Conservation (phyloP, 2,113 vertebrate genomes). For the Dicerorhinus sumatrensis region DNA sequence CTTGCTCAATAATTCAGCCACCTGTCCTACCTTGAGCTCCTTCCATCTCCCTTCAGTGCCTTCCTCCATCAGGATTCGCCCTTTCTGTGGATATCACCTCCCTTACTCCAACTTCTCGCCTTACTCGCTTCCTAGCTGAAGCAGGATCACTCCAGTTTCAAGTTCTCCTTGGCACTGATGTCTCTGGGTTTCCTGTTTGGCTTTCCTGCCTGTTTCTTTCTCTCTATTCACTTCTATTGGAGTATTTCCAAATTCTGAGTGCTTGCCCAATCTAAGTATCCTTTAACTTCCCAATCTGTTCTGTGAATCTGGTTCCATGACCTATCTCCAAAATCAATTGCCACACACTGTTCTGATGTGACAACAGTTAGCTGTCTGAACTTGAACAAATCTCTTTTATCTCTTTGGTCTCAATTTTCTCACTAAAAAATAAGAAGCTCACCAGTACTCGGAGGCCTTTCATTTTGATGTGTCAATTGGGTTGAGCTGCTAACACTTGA, state of each 20-base stretch:
- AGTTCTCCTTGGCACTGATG: background rate
- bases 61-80: background rate
- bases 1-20: background rate
- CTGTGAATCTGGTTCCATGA: background rate
- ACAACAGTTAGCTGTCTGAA: background rate
- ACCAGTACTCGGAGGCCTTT: background rate
- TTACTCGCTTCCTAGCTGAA: background rate
- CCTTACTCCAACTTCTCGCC: fast-evolving
- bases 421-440: background rate
- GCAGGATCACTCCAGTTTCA: background rate
- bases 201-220: background rate
- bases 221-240: background rate
- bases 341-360: too few relatives aligned
- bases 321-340: background rate
- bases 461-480: background rate
- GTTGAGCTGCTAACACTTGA: background rate
- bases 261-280: background rate
- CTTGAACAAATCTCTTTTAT: background rate
- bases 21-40: background rate
- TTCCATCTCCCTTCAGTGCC: background rate
- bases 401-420: background rate
- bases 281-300: background rate
- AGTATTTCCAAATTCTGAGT: background rate
- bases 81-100: background rate
- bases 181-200: background rate